Percentiles rank a stretch among this genome's conserved stretches.
Conservation (phyloP, 2,888 invertebrate genomes). For the Sesamia inferens region DNA sequence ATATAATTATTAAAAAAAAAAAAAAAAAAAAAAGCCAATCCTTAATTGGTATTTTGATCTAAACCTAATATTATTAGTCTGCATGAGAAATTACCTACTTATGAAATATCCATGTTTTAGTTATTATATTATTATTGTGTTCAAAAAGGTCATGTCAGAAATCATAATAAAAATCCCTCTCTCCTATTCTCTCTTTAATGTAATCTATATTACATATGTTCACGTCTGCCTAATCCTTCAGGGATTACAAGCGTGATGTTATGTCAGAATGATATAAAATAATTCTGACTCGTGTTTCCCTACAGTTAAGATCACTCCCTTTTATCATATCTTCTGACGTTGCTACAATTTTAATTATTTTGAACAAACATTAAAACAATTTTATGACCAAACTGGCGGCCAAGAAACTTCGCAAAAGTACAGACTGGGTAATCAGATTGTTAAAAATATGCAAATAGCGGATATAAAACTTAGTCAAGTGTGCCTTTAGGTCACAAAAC, state of each 20-base stretch:
- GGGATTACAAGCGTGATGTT: not conserved
- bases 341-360: constrained; percentile 35
- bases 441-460: constrained; percentile 71
- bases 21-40: too few species aligned
- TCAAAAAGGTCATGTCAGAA: not conserved
- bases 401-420: constrained; percentile 34
- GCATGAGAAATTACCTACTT: not conserved
- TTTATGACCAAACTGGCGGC: constrained; percentile 63
- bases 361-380: constrained; percentile 53
- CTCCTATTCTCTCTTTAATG: not conserved
- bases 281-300: not conserved
- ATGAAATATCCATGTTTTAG: not conserved
- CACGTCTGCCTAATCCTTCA: not conserved
- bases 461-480: constrained; percentile 67
- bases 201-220: not conserved
- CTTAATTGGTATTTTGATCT: not conserved
- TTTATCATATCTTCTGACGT: constrained; percentile 5
- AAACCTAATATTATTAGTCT: not conserved
- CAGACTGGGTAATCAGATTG: constrained; percentile 40
- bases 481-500: constrained; percentile 63
- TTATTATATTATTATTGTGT: not conserved
- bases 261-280: not conserved
- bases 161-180: not conserved
- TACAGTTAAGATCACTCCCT: not conserved
- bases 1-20: too few species aligned